Percentiles rank a stretch among this genome's conserved stretches.
These are phyloP conservation scores for Sterrhoptilus dennistouni DNA, from an alignment of 2,113 vertebrate species.

Conservation along the genomic window DNA sequence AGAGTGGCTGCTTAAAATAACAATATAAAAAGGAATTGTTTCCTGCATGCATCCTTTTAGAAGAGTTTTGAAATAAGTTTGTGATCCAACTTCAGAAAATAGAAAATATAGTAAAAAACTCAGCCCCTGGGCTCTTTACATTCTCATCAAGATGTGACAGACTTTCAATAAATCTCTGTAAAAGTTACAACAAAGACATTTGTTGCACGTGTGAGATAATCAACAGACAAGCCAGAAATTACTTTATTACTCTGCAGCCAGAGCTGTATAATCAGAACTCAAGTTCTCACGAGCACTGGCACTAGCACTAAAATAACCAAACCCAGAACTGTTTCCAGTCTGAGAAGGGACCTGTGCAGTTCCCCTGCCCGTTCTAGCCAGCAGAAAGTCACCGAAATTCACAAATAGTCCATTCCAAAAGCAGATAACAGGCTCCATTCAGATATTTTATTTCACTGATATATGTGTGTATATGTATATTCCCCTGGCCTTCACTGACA, in stretches of 20 bases:
- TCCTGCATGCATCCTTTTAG: neutral
- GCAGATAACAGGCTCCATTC: neutral
- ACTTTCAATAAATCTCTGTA: neutral
- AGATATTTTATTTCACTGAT: neutral
- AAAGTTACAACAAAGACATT: neutral
- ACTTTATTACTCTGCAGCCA: neutral
- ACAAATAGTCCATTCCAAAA: neutral
- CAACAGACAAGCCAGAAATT: neutral
- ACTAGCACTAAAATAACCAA: neutral
- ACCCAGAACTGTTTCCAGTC: neutral
- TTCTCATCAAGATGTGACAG: neutral
- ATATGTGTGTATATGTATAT: too few relatives aligned
- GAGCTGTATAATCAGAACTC: neutral
- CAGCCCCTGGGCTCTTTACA: neutral
- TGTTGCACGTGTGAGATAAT: neutral
- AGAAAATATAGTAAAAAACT: neutral
- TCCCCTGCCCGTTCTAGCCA: fast-evolving
- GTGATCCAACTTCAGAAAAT: neutral
- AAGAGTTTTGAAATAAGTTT: neutral
- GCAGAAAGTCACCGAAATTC: neutral
- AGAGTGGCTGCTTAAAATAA: neutral
- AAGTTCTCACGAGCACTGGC: neutral
- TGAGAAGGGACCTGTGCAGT: neutral
- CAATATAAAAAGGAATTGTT: neutral
- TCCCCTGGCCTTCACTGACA: neutral